Evolutionary conservation across 2,797 vertebrate species (phyloP).

Genomic region (Macrochelys suwanniensis): DNA sequence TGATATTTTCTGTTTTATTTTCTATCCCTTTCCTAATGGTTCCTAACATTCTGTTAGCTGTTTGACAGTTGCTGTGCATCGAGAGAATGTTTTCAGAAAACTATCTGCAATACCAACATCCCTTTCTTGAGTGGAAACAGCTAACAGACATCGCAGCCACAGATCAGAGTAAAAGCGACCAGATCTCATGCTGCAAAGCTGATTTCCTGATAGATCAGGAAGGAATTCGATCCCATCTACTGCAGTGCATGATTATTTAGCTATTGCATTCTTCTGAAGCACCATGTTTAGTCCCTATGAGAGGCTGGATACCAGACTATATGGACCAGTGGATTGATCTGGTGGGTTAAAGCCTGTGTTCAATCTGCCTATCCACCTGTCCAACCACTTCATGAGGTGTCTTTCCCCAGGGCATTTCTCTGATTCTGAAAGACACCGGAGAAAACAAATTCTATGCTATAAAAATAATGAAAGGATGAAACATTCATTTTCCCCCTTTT

Average conservation of each 20-base stretch:
- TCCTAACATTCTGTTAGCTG: not conserved
- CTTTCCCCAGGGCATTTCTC: accelerated
- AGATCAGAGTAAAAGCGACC: not conserved
- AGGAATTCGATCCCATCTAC: not conserved
- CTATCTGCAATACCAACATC: too few species aligned
- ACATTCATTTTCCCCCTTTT: not conserved
- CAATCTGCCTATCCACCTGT: not conserved
- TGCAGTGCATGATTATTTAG: not conserved
- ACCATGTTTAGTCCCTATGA: not conserved
- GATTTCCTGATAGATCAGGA: not conserved
- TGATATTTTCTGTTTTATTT: not conserved
- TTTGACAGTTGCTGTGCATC: not conserved
- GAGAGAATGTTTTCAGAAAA: not conserved
- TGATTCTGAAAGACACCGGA: not conserved
- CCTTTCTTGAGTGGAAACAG: not conserved
- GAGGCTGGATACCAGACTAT: accelerated
- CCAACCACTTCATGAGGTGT: not conserved
- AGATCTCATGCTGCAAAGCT: not conserved
- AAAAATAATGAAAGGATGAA: not conserved
- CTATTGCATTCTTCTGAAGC: not conserved
- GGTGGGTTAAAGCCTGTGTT: not conserved
- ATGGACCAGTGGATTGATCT: accelerated
- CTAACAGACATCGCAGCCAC: not conserved
- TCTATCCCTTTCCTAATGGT: not conserved
- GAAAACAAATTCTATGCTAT: not conserved